A percentile compares a stretch with the other conserved stretches of the same genome.
Conservation (phyloP, 2,888 invertebrate genomes). For the Ommatoiulus sabulosus region DNA sequence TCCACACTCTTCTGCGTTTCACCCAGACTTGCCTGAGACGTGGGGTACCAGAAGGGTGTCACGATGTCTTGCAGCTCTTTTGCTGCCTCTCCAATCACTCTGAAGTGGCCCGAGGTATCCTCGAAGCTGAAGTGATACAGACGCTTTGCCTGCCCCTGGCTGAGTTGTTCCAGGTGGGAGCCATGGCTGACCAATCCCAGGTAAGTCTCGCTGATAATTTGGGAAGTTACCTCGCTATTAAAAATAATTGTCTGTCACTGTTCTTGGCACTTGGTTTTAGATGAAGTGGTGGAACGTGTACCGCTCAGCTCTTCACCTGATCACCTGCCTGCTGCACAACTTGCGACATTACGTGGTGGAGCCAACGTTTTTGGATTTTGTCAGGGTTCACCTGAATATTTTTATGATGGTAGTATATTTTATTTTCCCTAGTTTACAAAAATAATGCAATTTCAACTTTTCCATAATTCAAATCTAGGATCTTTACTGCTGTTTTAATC, state of each 20-base stretch:
- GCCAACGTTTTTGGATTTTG: slow-evolving; percentile 46
- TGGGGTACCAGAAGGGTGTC: slow-evolving; percentile 46
- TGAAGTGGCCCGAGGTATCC: not conserved
- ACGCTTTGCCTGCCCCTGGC: slow-evolving; percentile 50
- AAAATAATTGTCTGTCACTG: not conserved
- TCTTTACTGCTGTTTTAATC: no score
- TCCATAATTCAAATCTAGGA: no score
- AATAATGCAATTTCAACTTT: no score
- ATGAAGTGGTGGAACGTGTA: slow-evolving; percentile 51
- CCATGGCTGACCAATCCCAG: not conserved
- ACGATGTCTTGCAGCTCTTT: slow-evolving; percentile 50
- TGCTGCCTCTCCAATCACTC: not conserved
- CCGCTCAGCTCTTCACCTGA: not conserved
- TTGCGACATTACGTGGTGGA: slow-evolving; percentile 42
- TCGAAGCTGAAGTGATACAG: slow-evolving; percentile 39
- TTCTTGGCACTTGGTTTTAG: not conserved
- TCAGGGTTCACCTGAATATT: slow-evolving; percentile 7
- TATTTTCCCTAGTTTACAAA: no score
- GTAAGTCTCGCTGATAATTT: not conserved
- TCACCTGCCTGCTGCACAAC: slow-evolving; percentile 53
- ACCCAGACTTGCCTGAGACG: not conserved
- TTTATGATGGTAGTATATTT: slow-evolving; percentile 13
- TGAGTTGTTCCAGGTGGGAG: not conserved
- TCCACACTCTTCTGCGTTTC: slow-evolving; percentile 47
- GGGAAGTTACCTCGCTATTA: not conserved